Evolutionary conservation across 2,888 invertebrate genomes (phyloP).

Genomic region (Cephus sareptanus): DNA sequence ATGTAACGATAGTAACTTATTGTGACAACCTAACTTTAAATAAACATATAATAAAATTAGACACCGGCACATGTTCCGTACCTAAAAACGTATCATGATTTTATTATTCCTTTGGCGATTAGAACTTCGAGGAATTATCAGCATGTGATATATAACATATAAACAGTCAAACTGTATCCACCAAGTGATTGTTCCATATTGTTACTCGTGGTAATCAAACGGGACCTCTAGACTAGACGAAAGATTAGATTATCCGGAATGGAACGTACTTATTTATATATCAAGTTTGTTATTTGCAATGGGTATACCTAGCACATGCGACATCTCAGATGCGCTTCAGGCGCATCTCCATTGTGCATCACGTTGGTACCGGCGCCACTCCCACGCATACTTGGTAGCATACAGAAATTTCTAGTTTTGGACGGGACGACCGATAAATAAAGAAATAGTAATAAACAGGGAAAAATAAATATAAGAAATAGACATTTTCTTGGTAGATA

Average conservation of each 20-base stretch:
- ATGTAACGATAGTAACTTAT: not conserved
- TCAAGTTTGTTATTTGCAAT: not conserved
- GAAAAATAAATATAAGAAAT: not conserved
- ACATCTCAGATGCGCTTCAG: not conserved
- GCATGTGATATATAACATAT: not conserved
- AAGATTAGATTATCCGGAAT: not conserved
- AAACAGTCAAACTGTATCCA: not conserved
- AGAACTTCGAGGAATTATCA: not conserved
- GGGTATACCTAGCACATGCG: not conserved
- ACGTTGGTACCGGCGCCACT: not conserved
- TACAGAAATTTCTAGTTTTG: not conserved
- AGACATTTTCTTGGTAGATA: not conserved
- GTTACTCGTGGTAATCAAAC: not conserved
- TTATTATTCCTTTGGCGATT: not conserved
- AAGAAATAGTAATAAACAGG: not conserved
- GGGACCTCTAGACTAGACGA: not conserved
- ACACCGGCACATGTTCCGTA: no score
- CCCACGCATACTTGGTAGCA: not conserved
- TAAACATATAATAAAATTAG: not conserved
- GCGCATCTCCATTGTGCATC: not conserved
- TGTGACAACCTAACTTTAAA: not conserved
- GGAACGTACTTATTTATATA: not conserved
- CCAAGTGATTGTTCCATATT: not conserved
- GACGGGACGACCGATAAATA: not conserved
- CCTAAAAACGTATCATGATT: no score